These are phyloP conservation scores for Lerista edwardsae DNA, from an alignment of 2,797 vertebrate species.

Conservation along the genomic window DNA sequence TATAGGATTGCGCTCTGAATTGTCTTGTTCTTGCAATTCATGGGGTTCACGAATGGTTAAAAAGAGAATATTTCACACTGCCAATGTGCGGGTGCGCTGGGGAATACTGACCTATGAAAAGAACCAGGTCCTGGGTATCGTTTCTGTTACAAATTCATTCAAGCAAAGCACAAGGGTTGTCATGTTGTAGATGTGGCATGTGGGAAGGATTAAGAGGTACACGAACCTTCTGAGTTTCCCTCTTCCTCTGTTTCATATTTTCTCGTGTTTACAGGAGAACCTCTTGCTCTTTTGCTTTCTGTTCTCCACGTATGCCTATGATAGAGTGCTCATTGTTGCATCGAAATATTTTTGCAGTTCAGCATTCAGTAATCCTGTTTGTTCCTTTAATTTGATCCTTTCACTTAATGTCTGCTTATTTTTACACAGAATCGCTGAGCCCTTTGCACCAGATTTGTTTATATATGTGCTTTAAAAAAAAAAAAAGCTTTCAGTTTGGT, in stretches of 20 bases:
- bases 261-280: slow-evolving; percentile 63
- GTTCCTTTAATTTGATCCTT: slow-evolving; percentile 69
- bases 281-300: slow-evolving; percentile 64
- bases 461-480: slow-evolving; percentile 51
- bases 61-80: background rate
- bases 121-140: background rate
- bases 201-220: slow-evolving; percentile 36
- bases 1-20: too few relatives aligned
- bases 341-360: slow-evolving; percentile 71
- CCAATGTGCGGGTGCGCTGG: background rate
- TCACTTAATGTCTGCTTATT: slow-evolving; percentile 71
- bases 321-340: slow-evolving; percentile 33
- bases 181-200: slow-evolving; percentile 16
- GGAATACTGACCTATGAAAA: background rate
- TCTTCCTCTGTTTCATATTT: slow-evolving; percentile 63
- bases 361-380: slow-evolving; percentile 68
- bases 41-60: background rate
- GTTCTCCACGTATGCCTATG: slow-evolving; percentile 50
- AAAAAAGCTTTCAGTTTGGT: slow-evolving; percentile 70
- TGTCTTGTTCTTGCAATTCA: background rate
- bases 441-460: slow-evolving; percentile 60
- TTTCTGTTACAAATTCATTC: slow-evolving; percentile 26
- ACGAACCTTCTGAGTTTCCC: slow-evolving; percentile 36
- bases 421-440: slow-evolving; percentile 67
- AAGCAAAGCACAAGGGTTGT: slow-evolving; percentile 9